A percentile compares a stretch with the other conserved stretches of the same genome.
Conservation (phyloP, 2,888 invertebrate species). For the Keiferia lycopersicella region DNA sequence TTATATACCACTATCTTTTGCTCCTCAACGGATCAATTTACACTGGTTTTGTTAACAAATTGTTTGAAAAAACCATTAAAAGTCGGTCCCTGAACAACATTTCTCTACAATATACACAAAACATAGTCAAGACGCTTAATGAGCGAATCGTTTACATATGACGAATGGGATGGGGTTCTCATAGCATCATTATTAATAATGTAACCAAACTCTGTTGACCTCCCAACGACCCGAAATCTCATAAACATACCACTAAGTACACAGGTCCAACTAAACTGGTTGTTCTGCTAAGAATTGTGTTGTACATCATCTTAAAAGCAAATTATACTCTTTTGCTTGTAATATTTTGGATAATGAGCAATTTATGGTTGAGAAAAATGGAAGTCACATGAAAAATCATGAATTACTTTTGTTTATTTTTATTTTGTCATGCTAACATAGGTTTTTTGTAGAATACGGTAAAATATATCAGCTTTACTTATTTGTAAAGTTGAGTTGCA, state of each 20-base stretch:
- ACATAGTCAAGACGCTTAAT: conserved; percentile 45
- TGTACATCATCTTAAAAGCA: conserved; percentile 61
- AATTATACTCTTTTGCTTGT: conserved; percentile 57
- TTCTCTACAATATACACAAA: conserved; percentile 5
- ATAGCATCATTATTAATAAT: conserved; percentile 65
- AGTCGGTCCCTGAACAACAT: too few species aligned
- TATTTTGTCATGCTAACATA: not conserved
- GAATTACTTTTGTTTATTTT: not conserved
- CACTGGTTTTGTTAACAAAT: too few species aligned
- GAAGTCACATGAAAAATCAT: conserved; percentile 2
- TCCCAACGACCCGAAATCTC: conserved; percentile 22
- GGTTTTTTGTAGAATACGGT: not conserved
- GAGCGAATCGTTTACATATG: conserved; percentile 69
- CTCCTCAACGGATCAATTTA: too few species aligned
- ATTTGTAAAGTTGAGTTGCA: too few species aligned
- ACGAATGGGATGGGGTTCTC: conserved; percentile 57
- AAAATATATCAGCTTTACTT: too few species aligned
- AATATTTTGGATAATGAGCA: conserved; percentile 41
- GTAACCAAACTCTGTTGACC: conserved; percentile 51
- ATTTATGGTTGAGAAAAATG: conserved; percentile 21
- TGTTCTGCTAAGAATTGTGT: conserved; percentile 57
- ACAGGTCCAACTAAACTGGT: conserved; percentile 47
- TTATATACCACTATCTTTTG: too few species aligned
- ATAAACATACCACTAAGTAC: conserved; percentile 20
- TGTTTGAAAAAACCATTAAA: too few species aligned